A percentile compares a stretch with the other conserved stretches of the same genome.
Evolutionary conservation across 2,797 vertebrate genomes (phyloP).

Genomic region (Sebastes alutus): DNA sequence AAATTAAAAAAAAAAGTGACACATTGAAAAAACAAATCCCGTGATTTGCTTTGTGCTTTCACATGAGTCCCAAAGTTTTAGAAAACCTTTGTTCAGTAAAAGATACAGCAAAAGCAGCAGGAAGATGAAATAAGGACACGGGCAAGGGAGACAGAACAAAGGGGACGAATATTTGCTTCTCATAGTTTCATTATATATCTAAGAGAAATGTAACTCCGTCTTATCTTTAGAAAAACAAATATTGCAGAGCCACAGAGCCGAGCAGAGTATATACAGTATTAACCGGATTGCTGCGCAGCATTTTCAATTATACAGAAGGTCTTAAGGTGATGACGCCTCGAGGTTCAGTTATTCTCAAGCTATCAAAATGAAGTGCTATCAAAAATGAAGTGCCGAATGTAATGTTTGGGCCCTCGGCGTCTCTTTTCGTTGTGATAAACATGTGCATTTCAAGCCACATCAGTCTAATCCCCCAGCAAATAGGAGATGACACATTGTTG

Average conservation of each 20-base stretch:
- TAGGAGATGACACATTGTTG: slow-evolving; percentile 65
- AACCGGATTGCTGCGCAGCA: neutral
- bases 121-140: slow-evolving; percentile 21
- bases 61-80: neutral
- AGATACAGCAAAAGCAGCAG: slow-evolving; percentile 9
- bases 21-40: neutral
- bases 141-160: slow-evolving; percentile 3
- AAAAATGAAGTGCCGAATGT: slow-evolving; percentile 42
- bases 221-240: slow-evolving; percentile 13
- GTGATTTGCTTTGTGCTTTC: slow-evolving; percentile 21
- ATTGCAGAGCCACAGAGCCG: neutral
- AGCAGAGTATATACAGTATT: neutral
- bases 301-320: slow-evolving; percentile 31
- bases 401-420: slow-evolving; percentile 63
- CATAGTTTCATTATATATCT: neutral
- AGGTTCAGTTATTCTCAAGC: slow-evolving; percentile 32
- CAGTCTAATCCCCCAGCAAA: slow-evolving; percentile 68
- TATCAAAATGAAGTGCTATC: slow-evolving; percentile 33
- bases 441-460: slow-evolving; percentile 52
- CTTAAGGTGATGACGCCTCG: slow-evolving; percentile 13
- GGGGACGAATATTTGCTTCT: slow-evolving; percentile 4
- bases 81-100: neutral
- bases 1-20: neutral
- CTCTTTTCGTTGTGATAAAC: slow-evolving; percentile 43
- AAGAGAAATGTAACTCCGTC: neutral